Base-by-base conservation (phyloP, 2,113 vertebrate species). In the Verasper variegatus region DNA sequence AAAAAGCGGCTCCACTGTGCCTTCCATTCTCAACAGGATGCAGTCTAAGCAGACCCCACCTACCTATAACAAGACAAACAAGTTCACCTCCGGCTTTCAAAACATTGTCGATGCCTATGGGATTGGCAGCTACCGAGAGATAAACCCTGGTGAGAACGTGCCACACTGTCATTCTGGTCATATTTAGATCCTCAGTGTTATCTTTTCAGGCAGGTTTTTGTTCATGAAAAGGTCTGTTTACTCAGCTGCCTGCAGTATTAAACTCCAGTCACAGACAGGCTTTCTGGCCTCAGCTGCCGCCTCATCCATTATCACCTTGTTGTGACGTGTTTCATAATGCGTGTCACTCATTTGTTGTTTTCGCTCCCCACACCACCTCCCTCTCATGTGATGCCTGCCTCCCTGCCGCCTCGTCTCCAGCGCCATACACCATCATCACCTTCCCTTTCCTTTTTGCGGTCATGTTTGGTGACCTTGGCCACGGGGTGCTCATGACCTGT, bases 361-460 rank as follows among this genome's bases (percentile, higher is more conserved):
- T 82, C 51, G 51, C 59, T 14, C 72, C 40, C 63, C 51, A 1
- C 54, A 10, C 21, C 74, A 13, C 65, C 74, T 31, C 23, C 47
- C 51, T 65, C 11, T 67, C 17, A 60, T 57, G 26, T 56, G 60
- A 47, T 64, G 40, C 78, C 80, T 70, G 47, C 72, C 66, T 66
- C 51, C 76, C 40, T 26, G 20, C 68, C 72, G 64, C 35, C 76
- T 76, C 56, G 72, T 85, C 86, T 86, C 8, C 90, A 99, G 98
- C 98, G 11, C 98, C 97, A 0, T 99, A 98, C 58, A 99, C 97
- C 12, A 97, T 99, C 86, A 97, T 99, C 87, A 99, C 98, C 65
- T 99, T 99, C 92, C 98, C 98, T 0, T 99, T 99, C 91, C 94
- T 99, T 1, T 99, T 99, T 73, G 98, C 98, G 45, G 97, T 99